Evolutionary conservation across 2,888 invertebrate genomes (phyloP).

Genomic region (Cheilosia vernalis): DNA sequence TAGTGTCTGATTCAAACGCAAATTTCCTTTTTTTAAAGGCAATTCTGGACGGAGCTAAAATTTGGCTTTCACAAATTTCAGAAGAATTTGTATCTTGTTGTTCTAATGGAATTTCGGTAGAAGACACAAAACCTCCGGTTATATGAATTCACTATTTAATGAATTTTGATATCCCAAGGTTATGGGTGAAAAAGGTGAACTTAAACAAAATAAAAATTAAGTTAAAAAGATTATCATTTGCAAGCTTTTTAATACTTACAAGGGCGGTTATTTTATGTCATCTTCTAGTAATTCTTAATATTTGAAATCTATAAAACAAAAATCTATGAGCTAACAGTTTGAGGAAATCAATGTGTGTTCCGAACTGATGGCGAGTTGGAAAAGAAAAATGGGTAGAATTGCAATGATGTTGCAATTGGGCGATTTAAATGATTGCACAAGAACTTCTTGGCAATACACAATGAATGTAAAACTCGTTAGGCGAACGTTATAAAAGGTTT

Average conservation of each 20-base stretch:
- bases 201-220: background rate
- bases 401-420: too few relatives aligned
- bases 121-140: background rate
- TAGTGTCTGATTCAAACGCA: background rate
- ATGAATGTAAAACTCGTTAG: too few relatives aligned
- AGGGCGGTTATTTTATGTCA: background rate
- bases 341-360: background rate
- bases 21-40: background rate
- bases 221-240: background rate
- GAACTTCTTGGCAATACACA: too few relatives aligned
- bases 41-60: background rate
- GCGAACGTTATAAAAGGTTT: too few relatives aligned
- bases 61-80: background rate
- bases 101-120: background rate
- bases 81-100: background rate
- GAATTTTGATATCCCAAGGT: background rate
- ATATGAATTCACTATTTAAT: background rate
- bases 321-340: background rate
- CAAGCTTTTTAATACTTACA: background rate
- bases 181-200: background rate
- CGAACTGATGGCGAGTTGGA: too few relatives aligned
- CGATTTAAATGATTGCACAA: too few relatives aligned
- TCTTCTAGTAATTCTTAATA: slow-evolving; percentile 1
- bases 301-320: background rate
- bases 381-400: too few relatives aligned